Evolutionary conservation across 2,797 vertebrate species (phyloP), one percentile per base, ranked within the genome.

Genomic region (Microctenopoma steveboyesi): DNA sequence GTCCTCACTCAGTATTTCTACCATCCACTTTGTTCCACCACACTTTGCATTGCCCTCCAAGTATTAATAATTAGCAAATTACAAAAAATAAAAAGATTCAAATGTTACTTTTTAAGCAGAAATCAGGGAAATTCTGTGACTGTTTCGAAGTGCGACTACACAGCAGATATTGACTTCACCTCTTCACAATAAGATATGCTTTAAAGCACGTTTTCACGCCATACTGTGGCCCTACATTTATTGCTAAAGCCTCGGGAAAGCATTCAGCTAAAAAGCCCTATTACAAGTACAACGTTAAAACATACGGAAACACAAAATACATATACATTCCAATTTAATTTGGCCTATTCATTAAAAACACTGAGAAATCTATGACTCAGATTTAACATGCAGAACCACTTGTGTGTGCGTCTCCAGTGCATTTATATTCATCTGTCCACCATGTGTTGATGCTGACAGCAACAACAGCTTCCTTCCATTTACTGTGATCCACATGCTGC

Each of bases 371-470:
- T 61, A 11, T 13, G 12, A 14, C 40, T 51, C 9, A 5, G 11
- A 42, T 9, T 18, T 12, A 40, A 53, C 42, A 11, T 33, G 28
- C 62, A 15, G 13, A 25, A 46, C n/a, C n/a, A 49, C 50, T 37
- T 46, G 14, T 63, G 58, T 47, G 35, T 53, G 15, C 15, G 55
- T 63, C 10, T 65, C 30, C 40, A 58, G 46, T 64, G 13, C 25
- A 52, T 72, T 46, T 64, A 43, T 25, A 11, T 16, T 59, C 43
- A 73, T 74, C 72, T 70, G 77, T 63, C 39, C 33, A 33, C 59
- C 55, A 35, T 67, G 59, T 72, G 77, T 65, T 46, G 61, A 43
- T 45, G 33, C 59, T 27, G 52, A 72, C 76, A 82, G 60, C 54
- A 39, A 22, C 60, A 53, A 22, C 52, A 30, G 69, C 68, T 60